Conservation (phyloP, 1,140 invertebrate genomes). For the Apis laboriosa region DNA sequence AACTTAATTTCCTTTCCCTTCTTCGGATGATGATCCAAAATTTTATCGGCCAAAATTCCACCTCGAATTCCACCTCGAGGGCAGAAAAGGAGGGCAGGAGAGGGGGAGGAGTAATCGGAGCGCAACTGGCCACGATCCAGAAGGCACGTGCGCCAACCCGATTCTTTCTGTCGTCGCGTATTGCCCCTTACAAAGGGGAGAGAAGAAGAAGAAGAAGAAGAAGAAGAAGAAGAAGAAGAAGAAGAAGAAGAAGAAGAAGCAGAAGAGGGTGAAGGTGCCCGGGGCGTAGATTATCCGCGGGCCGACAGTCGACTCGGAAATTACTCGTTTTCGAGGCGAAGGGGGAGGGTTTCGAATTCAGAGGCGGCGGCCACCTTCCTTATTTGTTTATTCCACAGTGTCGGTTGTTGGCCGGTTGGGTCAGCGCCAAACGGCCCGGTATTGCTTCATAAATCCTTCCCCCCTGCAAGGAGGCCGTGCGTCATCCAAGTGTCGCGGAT, state of each 20-base stretch:
- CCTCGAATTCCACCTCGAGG: no score
- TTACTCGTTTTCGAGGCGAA: constrained; percentile 44
- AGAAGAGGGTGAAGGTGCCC: not conserved
- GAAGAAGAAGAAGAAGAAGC: not conserved
- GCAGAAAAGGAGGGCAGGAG: no score
- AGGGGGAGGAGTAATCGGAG: not conserved
- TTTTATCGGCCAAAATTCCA: no score
- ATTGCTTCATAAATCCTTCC: constrained; percentile 77
- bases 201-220: no score
- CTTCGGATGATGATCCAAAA: no score
- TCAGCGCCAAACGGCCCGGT: constrained; percentile 70
- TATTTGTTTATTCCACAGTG: constrained; percentile 62
- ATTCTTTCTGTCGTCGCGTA: not conserved
- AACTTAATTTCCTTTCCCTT: no score
- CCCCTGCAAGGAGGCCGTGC: constrained; percentile 62
- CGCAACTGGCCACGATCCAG: constrained; percentile 35
- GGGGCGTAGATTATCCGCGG: constrained; percentile 29
- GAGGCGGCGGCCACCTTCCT: constrained; percentile 21
- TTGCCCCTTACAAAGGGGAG: not conserved
- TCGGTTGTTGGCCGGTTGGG: constrained; percentile 69
- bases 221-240: not conserved
- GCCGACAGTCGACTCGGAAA: constrained; percentile 35
- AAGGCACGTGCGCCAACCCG: not conserved
- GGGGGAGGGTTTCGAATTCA: constrained; percentile 17
- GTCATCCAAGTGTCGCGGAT: constrained; percentile 74